These are phyloP conservation scores for Mormoops blainvillei DNA, from an alignment of 2,113 vertebrate genomes.

Conservation along the genomic window DNA sequence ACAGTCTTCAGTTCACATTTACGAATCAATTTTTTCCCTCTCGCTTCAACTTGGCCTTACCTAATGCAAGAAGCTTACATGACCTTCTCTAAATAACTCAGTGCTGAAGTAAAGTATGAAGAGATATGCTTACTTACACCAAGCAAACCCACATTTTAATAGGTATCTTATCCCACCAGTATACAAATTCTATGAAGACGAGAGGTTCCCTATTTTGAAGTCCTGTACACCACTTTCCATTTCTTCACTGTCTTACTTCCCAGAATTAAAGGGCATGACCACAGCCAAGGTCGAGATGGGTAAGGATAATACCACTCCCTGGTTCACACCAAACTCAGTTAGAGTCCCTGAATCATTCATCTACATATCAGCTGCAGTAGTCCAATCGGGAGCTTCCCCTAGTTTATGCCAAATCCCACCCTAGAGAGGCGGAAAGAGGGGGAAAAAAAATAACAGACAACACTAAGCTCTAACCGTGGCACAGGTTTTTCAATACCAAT, in stretches of 20 bases:
- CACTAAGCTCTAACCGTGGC: not conserved
- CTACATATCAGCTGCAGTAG: not conserved
- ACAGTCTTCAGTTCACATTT: not conserved
- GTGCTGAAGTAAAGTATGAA: slow-evolving; percentile 6
- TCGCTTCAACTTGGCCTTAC: not conserved
- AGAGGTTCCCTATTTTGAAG: slow-evolving; percentile 25
- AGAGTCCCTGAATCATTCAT: not conserved
- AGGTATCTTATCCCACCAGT: not conserved
- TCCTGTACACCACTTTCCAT: not conserved
- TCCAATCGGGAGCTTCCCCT: not conserved
- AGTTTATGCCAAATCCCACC: not conserved
- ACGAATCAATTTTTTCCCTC: not conserved
- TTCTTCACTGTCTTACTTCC: not conserved
- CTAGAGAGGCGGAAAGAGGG: not conserved
- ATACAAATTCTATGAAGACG: not conserved
- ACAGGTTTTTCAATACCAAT: not conserved
- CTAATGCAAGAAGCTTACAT: not conserved
- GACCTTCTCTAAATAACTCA: not conserved
- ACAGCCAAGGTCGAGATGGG: not conserved
- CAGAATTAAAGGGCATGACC: not conserved
- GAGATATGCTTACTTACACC: not conserved
- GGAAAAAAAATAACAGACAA: not conserved
- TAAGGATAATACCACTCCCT: not conserved
- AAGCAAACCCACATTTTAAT: not conserved
- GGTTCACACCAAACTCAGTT: not conserved